Percentiles rank a stretch among this genome's conserved stretches.
These are phyloP conservation scores for Oasisia sp. DNA, from an alignment of 2,888 invertebrate genomes.

Conservation along the genomic window DNA sequence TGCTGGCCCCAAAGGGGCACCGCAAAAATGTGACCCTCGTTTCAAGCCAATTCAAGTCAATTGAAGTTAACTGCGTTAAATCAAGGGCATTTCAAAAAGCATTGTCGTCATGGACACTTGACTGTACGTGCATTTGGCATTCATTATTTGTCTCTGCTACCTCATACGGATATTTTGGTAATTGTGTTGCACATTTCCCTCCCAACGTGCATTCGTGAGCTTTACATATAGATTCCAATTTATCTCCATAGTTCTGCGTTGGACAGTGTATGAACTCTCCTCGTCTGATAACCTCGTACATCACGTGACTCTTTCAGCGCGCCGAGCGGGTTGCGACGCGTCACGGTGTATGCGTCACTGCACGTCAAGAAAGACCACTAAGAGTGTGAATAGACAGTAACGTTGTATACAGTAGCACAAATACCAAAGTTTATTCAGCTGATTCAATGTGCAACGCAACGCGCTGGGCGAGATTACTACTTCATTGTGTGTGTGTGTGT, in stretches of 20 bases:
- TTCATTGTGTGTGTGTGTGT: not conserved
- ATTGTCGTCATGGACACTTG: not conserved
- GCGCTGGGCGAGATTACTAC: not conserved
- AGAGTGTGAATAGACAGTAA: not conserved
- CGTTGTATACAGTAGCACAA: not conserved
- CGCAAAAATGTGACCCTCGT: not conserved
- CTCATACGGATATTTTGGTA: not conserved
- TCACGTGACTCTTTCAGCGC: not conserved
- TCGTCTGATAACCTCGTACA: not conserved
- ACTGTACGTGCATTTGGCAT: too few species aligned
- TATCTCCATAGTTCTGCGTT: not conserved
- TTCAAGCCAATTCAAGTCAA: not conserved
- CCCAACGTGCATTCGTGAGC: not conserved
- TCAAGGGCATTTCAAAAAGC: not conserved
- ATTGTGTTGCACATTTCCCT: not conserved
- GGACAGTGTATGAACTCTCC: not conserved
- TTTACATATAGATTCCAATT: not conserved
- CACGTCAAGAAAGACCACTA: not conserved
- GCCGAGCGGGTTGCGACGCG: not conserved
- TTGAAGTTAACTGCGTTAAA: not conserved
- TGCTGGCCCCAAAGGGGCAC: not conserved
- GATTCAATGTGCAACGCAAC: not conserved
- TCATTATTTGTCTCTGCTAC: not conserved
- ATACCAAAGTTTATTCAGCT: slow-evolving; percentile 10
- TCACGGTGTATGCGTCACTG: not conserved